A percentile compares a stretch with the other conserved stretches of the same genome.
Evolutionary conservation across 2,113 vertebrate genomes (phyloP).

Genomic region (Drymodes brunneopygia): DNA sequence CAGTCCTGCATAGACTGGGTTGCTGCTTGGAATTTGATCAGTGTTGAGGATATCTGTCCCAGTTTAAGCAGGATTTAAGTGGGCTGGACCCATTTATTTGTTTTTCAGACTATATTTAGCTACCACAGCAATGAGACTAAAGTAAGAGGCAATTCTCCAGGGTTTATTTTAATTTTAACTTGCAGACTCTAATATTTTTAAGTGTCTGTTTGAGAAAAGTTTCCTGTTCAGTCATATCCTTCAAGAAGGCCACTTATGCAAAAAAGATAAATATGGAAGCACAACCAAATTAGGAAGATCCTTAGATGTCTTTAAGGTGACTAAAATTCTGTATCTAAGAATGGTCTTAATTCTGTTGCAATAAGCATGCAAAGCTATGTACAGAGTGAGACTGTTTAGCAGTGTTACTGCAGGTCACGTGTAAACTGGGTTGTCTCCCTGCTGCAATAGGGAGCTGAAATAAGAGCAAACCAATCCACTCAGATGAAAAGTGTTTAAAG

Average conservation of each 20-base stretch:
- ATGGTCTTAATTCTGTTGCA: background rate
- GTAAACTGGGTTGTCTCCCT: background rate
- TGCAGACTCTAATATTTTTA: background rate
- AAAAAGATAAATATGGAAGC: background rate
- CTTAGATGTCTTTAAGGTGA: background rate
- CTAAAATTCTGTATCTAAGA: background rate
- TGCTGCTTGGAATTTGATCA: background rate
- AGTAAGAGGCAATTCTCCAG: background rate
- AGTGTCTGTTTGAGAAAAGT: background rate
- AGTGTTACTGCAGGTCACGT: background rate
- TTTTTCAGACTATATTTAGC: background rate
- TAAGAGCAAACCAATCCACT: background rate
- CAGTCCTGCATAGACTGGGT: background rate
- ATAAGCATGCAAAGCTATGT: background rate
- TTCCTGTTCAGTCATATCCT: background rate
- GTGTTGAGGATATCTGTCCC: background rate
- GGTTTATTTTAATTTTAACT: background rate
- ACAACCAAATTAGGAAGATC: background rate
- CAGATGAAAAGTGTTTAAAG: background rate
- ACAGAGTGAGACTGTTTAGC: background rate
- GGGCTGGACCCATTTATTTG: background rate
- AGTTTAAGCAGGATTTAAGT: background rate
- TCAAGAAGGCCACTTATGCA: background rate
- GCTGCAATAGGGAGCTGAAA: background rate
- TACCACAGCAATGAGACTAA: background rate